Percentiles rank a stretch among this genome's conserved stretches.
phyloP scores from a whole-genome alignment of 2,797 vertebrate species.

The Spinus olivaceus region DNA sequence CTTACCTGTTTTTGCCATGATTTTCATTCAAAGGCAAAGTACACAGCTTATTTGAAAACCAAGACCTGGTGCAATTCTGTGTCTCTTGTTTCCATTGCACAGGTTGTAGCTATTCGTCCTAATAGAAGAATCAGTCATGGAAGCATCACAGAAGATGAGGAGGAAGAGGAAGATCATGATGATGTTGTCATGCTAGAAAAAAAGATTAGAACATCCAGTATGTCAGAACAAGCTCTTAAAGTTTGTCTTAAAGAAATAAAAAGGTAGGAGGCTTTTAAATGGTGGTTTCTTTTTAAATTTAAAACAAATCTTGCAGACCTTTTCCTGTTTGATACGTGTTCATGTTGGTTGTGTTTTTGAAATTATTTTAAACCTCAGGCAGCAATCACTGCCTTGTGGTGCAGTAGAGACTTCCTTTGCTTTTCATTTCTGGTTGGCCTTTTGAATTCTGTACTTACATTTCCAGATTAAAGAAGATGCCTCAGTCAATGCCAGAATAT shows the following conservation, averaged over 20 bases:
- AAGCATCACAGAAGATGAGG: slow-evolving; percentile 82
- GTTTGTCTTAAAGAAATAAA: slow-evolving; percentile 95
- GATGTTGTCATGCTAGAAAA: slow-evolving; percentile 86
- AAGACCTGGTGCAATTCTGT: not conserved
- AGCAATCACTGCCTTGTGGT: not conserved
- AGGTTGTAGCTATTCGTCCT: slow-evolving; percentile 84
- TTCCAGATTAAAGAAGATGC: slow-evolving; percentile 95
- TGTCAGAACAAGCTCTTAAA: slow-evolving; percentile 89
- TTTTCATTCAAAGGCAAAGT: not conserved
- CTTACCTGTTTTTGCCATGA: not conserved
- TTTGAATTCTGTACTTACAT: not conserved
- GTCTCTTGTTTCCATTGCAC: not conserved
- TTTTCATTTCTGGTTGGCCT: not conserved
- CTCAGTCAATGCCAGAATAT: slow-evolving; percentile 97
- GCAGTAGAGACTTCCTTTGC: not conserved
- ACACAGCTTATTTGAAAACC: not conserved
- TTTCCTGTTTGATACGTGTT: not conserved
- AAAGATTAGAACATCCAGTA: slow-evolving; percentile 86
- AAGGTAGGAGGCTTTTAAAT: slow-evolving; percentile 73
- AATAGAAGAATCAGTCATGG: slow-evolving; percentile 76
- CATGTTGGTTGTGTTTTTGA: not conserved
- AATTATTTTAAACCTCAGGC: not conserved
- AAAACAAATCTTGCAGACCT: not conserved
- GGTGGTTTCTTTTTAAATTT: not conserved
- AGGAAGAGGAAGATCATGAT: slow-evolving; percentile 90